Evolutionary conservation across 2,888 invertebrate genomes (phyloP), one percentile per base, ranked within the genome.

Genomic region (Hypomecis punctinalis): DNA sequence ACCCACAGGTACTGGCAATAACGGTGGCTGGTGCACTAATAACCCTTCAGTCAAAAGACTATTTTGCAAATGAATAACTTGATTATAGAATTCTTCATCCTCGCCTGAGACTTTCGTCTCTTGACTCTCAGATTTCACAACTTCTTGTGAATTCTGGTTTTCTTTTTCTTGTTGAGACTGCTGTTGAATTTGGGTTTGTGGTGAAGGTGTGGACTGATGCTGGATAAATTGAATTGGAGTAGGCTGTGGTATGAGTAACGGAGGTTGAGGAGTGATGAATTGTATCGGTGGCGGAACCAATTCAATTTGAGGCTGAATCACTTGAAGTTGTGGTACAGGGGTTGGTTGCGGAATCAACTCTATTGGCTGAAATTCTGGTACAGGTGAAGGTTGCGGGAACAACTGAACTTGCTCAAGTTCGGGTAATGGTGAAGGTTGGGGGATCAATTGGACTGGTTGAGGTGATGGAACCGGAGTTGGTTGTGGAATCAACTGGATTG

Each of bases 1-100:
- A 10, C 39, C 65, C 48, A 66, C 65, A 2, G 65, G 65, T 3
- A 66, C 56, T 35, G 65, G 64, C 13, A 59, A 42, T 48, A 65
- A 57, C 5, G 51, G 43, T 35, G 45, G 56, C 8, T 45, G 60
- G 5, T 48, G 60, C 5, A 61, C n/a, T 35, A 48, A 57, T 6
- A 57, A 45, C 5, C 42, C 39, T 49, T 61, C 53, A 6, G 65
- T 8, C 5, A 56, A 60, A 0, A 64, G 6, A 47, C 40, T 60
- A 33, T 61, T 66, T 6, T 53, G 65, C n/a, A 66, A 48, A n/a
- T 40, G 40, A 6, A 52, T 6, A 33, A 61, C 10, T 52, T 66
- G 61, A 43, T 57, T 43, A 11, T 66, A 61, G 37, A 61, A 58
- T 5, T 52, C 56, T 39, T 48, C 45, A 39, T 43, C 54, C 11